phyloP scores from a whole-genome alignment of 2,888 invertebrate genomes.

The Pammene aurita region DNA sequence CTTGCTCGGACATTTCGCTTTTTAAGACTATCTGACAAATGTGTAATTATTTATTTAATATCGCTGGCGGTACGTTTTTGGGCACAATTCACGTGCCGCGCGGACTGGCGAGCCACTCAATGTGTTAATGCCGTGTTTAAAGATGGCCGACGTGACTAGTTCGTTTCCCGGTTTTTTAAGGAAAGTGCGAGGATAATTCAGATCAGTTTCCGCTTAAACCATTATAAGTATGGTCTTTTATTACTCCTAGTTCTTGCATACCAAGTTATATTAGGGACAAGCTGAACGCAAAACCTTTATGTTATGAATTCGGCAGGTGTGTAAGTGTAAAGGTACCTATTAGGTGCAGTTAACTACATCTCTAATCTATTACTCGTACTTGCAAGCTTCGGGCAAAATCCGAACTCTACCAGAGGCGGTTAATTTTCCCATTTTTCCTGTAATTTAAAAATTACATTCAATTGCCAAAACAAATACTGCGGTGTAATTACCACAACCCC shows the following conservation, averaged over 20 bases:
- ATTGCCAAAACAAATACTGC: too few species aligned
- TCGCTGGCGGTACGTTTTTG: constrained; percentile 70
- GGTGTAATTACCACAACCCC: too few species aligned
- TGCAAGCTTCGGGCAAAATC: too few species aligned
- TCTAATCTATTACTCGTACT: too few species aligned
- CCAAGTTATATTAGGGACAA: not conserved
- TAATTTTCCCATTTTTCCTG: too few species aligned
- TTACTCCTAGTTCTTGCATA: not conserved
- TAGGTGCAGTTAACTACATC: too few species aligned
- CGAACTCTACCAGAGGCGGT: too few species aligned
- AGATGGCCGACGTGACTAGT: constrained; percentile 15
- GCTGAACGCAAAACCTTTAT: not conserved
- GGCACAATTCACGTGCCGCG: constrained; percentile 76
- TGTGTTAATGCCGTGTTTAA: constrained; percentile 56
- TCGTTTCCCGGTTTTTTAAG: constrained; percentile 8
- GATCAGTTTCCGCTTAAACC: not conserved
- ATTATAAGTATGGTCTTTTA: not conserved
- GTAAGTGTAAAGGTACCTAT: too few species aligned
- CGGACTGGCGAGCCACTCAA: constrained; percentile 51
- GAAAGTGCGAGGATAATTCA: not conserved
- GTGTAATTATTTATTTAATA: constrained; percentile 84
- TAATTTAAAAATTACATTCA: too few species aligned
- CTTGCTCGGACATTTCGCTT: constrained; percentile 70
- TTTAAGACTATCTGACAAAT: constrained; percentile 82
- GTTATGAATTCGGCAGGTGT: too few species aligned